These are phyloP conservation scores for Clamator glandarius DNA, from an alignment of 2,797 vertebrate genomes.

Conservation along the genomic window DNA sequence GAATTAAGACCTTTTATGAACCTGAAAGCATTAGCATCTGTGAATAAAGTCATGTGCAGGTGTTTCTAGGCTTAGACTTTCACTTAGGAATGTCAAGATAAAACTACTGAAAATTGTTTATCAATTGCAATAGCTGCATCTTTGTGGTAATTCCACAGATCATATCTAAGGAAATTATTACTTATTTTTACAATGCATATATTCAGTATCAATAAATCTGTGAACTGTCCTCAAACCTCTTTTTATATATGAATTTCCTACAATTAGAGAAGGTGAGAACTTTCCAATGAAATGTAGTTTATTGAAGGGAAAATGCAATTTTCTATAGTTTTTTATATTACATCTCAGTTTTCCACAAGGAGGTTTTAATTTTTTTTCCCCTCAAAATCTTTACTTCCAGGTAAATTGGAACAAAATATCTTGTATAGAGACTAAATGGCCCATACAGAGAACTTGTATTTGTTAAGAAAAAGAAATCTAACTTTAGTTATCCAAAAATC, in stretches of 20 bases:
- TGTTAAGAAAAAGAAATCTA: neutral
- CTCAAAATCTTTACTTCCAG: neutral
- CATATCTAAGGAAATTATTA: neutral
- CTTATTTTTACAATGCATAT: neutral
- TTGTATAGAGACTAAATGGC: neutral
- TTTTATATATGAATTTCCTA: neutral
- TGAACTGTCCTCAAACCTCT: neutral
- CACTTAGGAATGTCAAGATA: neutral
- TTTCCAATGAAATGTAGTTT: conserved; percentile 15
- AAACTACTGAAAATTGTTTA: neutral
- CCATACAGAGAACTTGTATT: neutral
- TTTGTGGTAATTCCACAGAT: neutral
- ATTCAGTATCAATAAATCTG: neutral
- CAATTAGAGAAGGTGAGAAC: neutral
- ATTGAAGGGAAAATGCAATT: neutral
- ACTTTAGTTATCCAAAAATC: neutral
- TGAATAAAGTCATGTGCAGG: neutral
- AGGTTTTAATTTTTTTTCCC: neutral
- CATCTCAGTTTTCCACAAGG: neutral
- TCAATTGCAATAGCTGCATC: neutral
- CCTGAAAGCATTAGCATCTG: conserved; percentile 9
- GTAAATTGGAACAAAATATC: neutral
- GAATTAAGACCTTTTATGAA: conserved; percentile 13
- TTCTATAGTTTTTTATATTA: neutral
- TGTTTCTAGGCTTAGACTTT: neutral